Base-by-base conservation (phyloP, 2,113 vertebrate genomes). In the Butorides virescens region DNA sequence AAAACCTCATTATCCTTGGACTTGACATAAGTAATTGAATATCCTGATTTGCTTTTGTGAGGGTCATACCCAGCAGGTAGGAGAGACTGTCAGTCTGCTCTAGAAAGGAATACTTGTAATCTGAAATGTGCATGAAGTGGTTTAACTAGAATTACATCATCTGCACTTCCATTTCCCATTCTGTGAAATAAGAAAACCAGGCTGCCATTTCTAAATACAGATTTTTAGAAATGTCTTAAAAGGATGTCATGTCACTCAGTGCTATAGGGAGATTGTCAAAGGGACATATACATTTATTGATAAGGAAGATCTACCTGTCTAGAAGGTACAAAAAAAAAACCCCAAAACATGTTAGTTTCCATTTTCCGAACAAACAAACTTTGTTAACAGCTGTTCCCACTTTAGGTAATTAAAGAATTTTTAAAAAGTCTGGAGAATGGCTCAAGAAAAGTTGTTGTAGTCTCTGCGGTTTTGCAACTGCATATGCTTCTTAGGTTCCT, bases 1-100 rank as follows among this genome's bases (percentile, higher is more conserved):
- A 89, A 97, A 95, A 59, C 42, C 63, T 96, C 27, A 90, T 94
- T 97, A 86, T 86, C 53, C 62, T 90, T 95, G 44, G 39, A 70
- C 53, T 37, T 95, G 53, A 94, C 0, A 12, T 47, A 87, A 74
- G 47, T 92, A 93, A 95, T 86, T 92, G 67, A 94, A 92, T 91
- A 94, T 81, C 56, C 76, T 68, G 34, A 82, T 39, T 67, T 62
- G 81, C 34, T 92, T 97, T 70, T 88, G 11, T 66, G 46, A 42
- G 53, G 34, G 9, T 86, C 49, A 70, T 58, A 68, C 8, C 55
- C 37, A 20, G 26, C 50, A 82, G 59, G 71, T 34, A 81, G 32
- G 55, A 85, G 76, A 77, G 94, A 37, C 53, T 63, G 44, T 77
- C 56, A 77, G 27, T 67, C 9, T 87, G 18, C 30, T 44, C 52